phyloP scores from a whole-genome alignment of 1,140 invertebrate species.

The Aphelenchoides besseyi region DNA sequence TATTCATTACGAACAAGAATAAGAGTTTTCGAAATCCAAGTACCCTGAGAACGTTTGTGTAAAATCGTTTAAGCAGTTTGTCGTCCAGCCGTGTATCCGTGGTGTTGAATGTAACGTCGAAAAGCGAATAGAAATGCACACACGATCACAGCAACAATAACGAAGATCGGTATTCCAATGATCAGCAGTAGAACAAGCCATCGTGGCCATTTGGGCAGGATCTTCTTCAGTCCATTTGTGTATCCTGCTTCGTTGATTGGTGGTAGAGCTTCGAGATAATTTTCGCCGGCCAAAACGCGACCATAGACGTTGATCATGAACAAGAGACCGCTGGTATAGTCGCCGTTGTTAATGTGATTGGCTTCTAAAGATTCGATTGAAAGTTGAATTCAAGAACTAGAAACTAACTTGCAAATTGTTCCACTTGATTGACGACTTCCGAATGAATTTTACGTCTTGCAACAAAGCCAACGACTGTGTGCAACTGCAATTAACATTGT shows the following conservation, averaged over 20 bases:
- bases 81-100: background rate
- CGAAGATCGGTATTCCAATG: slow-evolving; percentile 10
- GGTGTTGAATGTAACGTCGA: background rate
- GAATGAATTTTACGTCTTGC: slow-evolving; percentile 1
- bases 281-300: slow-evolving; percentile 6
- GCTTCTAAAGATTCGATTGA: background rate
- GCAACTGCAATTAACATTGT: background rate
- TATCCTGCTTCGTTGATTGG: background rate
- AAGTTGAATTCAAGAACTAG: background rate
- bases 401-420: slow-evolving; percentile 10
- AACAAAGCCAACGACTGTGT: background rate
- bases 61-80: background rate
- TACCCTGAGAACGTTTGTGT: no score
- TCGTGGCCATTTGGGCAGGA: background rate
- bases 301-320: slow-evolving; percentile 11
- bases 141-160: background rate
- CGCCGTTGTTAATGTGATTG: background rate
- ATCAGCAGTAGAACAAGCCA: slow-evolving; percentile 5
- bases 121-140: background rate
- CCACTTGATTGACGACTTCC: background rate
- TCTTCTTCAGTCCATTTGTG: background rate
- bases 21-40: no score
- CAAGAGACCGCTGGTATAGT: slow-evolving; percentile 9
- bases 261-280: background rate
- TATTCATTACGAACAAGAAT: background rate